phyloP scores from a whole-genome alignment of 2,888 invertebrate genomes.

The Agrochola litura region DNA sequence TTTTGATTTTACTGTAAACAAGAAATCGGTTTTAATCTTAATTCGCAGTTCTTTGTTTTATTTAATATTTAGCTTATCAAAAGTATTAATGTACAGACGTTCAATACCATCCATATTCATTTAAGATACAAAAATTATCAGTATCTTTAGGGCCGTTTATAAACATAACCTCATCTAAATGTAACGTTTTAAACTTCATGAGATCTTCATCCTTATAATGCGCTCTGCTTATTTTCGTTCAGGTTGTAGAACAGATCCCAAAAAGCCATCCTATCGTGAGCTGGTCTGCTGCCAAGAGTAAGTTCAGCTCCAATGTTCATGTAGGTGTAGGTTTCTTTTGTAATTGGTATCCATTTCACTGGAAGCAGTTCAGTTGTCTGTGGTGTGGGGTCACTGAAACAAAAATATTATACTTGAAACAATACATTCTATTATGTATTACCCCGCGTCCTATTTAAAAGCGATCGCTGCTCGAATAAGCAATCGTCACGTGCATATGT shows the following conservation, averaged over 20 bases:
- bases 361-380: conserved; percentile 70
- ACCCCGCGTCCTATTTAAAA: no score
- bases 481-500: no score
- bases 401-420: not conserved
- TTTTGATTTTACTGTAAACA: not conserved
- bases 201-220: not conserved
- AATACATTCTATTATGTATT: no score
- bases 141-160: not conserved
- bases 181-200: not conserved
- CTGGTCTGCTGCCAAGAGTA: conserved; percentile 66
- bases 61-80: no score
- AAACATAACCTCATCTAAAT: not conserved
- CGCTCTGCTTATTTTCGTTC: conserved; percentile 54
- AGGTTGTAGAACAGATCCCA: conserved; percentile 74
- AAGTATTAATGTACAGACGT: no score
- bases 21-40: not conserved
- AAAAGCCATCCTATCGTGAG: conserved; percentile 73
- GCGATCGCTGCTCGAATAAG: no score
- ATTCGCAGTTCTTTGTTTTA: not conserved
- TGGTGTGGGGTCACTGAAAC: conserved; percentile 78
- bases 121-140: no score
- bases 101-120: no score
- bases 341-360: conserved; percentile 72
- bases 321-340: conserved; percentile 61
- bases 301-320: conserved; percentile 70